Conservation (phyloP, 1,140 invertebrate genomes). For the Anastrepha obliqua region DNA sequence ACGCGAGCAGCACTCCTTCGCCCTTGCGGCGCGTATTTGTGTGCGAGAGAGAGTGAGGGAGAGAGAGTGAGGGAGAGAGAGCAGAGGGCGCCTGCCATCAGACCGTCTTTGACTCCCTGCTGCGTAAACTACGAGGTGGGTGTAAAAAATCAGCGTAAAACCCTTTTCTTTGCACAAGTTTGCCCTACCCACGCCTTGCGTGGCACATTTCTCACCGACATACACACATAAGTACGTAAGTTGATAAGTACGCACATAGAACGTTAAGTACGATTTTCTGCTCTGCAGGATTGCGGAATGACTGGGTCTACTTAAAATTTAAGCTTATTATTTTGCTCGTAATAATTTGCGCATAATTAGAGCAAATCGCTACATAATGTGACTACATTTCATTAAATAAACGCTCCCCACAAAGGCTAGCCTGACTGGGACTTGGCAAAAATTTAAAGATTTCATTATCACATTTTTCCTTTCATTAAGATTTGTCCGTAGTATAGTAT, state of each 20-base stretch:
- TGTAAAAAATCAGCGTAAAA: neutral
- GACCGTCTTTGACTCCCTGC: too few species aligned
- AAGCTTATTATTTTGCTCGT: conserved; percentile 34
- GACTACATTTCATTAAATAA: conserved; percentile 21
- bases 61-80: neutral
- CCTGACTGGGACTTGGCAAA: neutral
- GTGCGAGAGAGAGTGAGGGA: too few species aligned
- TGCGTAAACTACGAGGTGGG: neutral
- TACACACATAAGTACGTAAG: too few species aligned
- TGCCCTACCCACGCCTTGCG: too few species aligned
- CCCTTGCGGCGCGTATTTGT: neutral
- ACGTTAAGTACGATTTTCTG: neutral
- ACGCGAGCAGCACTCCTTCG: neutral
- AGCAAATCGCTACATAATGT: conserved; percentile 7
- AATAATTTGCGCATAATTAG: conserved; percentile 46
- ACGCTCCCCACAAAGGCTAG: neutral
- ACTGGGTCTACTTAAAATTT: conserved; percentile 6
- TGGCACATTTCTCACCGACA: neutral
- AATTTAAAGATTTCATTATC: neutral
- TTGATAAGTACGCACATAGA: too few species aligned
- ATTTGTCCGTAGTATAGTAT: neutral
- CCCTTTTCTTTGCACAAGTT: neutral
- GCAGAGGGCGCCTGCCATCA: neutral
- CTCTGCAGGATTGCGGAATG: neutral
- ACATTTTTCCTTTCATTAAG: conserved; percentile 15